These are phyloP conservation scores for Mastomys coucha DNA, from an alignment of 2,113 vertebrate species.

Conservation along the genomic window DNA sequence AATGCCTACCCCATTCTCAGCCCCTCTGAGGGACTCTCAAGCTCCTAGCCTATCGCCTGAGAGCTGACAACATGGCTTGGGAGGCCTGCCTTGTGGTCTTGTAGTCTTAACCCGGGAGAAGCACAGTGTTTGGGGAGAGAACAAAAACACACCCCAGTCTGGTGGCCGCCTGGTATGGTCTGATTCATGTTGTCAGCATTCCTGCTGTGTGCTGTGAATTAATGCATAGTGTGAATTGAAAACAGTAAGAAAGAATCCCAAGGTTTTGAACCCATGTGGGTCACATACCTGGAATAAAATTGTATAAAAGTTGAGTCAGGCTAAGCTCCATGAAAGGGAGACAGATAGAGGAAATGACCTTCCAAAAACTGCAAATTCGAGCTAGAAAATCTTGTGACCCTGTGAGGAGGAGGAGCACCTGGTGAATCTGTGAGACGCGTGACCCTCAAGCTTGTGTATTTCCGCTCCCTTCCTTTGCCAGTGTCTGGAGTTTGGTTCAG, in stretches of 20 bases:
- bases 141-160: background rate
- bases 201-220: slow-evolving; percentile 13
- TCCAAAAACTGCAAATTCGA: background rate
- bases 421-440: background rate
- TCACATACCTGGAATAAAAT: slow-evolving; percentile 19
- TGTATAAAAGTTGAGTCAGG: background rate
- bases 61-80: accelerated
- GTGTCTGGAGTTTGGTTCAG: background rate
- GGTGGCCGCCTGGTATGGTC: background rate
- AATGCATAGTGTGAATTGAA: background rate
- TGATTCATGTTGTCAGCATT: background rate
- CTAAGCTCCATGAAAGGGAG: background rate
- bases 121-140: background rate
- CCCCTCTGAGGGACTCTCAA: background rate
- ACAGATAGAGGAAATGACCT: background rate
- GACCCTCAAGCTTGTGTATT: background rate
- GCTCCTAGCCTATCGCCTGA: background rate
- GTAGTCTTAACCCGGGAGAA: background rate
- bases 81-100: background rate
- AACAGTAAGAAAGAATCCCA: background rate
- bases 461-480: background rate
- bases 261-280: background rate
- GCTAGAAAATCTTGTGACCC: background rate
- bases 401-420: background rate
- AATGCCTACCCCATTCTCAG: background rate